A percentile compares a stretch with the other conserved stretches of the same genome.
Conservation (phyloP, 2,797 vertebrate genomes). For the Platyrinchus mystaceus region DNA sequence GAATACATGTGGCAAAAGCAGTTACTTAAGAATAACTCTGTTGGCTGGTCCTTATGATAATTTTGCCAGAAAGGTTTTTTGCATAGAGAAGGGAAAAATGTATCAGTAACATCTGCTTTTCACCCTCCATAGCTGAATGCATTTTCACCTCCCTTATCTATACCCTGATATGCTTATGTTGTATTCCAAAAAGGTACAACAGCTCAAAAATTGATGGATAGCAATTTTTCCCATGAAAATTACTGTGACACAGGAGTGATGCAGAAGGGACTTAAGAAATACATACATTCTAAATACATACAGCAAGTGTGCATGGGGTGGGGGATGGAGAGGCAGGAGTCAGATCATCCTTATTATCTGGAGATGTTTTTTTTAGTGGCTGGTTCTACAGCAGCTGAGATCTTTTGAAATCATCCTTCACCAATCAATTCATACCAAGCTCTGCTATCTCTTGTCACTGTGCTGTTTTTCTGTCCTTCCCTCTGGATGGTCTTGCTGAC, state of each 20-base stretch:
- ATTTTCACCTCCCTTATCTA: constrained; percentile 19
- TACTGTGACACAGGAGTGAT: constrained; percentile 10
- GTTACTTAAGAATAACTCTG: neutral
- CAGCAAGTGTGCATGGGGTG: neutral
- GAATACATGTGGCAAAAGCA: neutral
- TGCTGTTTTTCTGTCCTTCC: neutral
- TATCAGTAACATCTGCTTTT: neutral
- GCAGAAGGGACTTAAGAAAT: constrained; percentile 1
- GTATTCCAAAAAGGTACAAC: neutral
- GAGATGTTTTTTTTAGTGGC: neutral
- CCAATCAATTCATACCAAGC: neutral
- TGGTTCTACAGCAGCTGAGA: neutral
- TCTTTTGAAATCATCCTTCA: neutral
- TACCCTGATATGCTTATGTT: neutral
- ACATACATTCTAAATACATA: neutral
- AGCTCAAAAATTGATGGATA: constrained; percentile 19
- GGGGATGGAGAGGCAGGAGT: neutral
- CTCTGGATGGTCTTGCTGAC: neutral
- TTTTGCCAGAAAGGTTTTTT: neutral
- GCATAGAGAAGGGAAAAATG: neutral
- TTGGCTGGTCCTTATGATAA: neutral
- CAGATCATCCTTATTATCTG: neutral
- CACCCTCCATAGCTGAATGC: neutral
- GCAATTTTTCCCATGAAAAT: constrained; percentile 43
- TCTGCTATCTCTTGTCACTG: neutral